A percentile compares a stretch with the other conserved stretches of the same genome.
Conservation (phyloP, 1,140 invertebrate genomes). For the Vollenhovia emeryi region DNA sequence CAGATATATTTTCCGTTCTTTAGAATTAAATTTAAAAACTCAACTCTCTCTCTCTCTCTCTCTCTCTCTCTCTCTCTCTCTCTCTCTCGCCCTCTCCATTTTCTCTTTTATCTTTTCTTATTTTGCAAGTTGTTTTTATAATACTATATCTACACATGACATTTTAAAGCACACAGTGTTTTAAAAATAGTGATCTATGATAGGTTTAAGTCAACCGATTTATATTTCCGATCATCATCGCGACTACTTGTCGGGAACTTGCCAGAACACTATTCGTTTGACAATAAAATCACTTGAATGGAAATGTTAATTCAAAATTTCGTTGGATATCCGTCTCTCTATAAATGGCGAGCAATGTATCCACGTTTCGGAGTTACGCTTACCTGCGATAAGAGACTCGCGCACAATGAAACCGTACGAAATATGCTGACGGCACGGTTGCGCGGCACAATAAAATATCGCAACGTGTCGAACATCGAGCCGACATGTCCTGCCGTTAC, state of each 20-base stretch:
- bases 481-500: not conserved
- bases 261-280: not conserved
- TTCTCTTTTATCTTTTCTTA: not conserved
- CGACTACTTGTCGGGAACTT: not conserved
- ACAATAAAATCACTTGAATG: slow-evolving; percentile 35
- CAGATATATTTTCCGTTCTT: not conserved
- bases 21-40: not conserved
- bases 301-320: slow-evolving; percentile 64
- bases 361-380: slow-evolving; percentile 14
- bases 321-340: not conserved
- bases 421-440: slow-evolving; percentile 3
- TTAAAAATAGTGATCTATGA: too few relatives aligned
- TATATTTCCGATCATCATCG: not conserved
- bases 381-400: slow-evolving; percentile 51
- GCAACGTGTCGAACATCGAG: not conserved
- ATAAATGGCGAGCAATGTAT: not conserved
- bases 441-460: slow-evolving; percentile 32
- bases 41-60: not conserved
- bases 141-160: not conserved
- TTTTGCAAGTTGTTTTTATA: not conserved
- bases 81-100: not conserved
- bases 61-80: too few relatives aligned
- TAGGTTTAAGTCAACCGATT: not conserved
- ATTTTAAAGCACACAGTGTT: not conserved
- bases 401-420: slow-evolving; percentile 56